A percentile compares a stretch with the other conserved stretches of the same genome.
phyloP scores from a whole-genome alignment of 2,797 vertebrate genomes.

The Tinamus major region DNA sequence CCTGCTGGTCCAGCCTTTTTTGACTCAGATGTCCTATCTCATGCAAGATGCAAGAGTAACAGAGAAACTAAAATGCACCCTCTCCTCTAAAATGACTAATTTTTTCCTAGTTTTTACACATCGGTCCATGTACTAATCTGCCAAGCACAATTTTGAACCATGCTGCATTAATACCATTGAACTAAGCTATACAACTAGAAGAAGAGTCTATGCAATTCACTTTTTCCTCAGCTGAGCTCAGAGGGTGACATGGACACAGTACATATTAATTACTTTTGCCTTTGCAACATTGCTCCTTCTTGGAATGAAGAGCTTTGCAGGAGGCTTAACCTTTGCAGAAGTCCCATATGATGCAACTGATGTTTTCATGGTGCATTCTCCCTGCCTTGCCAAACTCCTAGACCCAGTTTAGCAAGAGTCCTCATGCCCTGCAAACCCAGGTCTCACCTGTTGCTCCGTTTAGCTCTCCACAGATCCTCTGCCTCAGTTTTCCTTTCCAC shows the following conservation, averaged over 20 bases:
- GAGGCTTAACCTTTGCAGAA: background rate
- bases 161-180: background rate
- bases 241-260: background rate
- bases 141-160: background rate
- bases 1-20: background rate
- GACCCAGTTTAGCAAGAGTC: background rate
- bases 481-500: background rate
- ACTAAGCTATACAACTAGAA: background rate
- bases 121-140: background rate
- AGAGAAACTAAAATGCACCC: slow-evolving; percentile 14
- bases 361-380: rapidly evolving
- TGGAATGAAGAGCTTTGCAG: background rate
- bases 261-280: background rate
- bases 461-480: background rate
- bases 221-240: background rate
- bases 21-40: background rate
- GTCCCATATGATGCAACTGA: background rate
- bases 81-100: background rate
- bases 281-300: background rate
- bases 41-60: background rate
- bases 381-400: background rate
- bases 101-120: background rate
- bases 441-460: background rate
- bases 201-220: background rate
- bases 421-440: background rate